These are phyloP conservation scores for Habroteleia sp. DNA, from an alignment of 2,888 invertebrate genomes.

Conservation along the genomic window DNA sequence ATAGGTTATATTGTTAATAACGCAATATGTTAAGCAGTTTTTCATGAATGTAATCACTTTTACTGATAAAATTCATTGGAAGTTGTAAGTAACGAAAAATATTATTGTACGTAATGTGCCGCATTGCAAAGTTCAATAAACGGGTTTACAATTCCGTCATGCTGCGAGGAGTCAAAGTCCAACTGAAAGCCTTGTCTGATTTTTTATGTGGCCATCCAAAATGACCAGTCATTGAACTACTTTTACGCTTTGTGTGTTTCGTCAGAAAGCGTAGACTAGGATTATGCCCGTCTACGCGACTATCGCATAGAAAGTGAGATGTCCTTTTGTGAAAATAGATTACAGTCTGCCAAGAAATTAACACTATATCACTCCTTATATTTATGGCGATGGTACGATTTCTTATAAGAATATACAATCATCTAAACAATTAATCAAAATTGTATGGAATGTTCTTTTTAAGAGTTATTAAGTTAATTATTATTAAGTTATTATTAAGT, in stretches of 20 bases:
- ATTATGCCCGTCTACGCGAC: constrained; percentile 3
- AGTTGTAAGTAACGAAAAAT: background rate
- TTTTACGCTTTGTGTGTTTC: constrained; percentile 9
- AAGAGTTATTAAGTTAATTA: too few relatives aligned
- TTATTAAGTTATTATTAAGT: too few relatives aligned
- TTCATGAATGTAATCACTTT: too few relatives aligned
- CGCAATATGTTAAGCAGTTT: too few relatives aligned
- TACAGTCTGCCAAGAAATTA: background rate
- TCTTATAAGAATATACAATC: constrained; percentile 15
- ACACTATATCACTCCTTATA: constrained; percentile 11
- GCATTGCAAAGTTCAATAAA: constrained; percentile 6
- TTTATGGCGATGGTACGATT: constrained; percentile 7
- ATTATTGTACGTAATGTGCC: constrained; percentile 1
- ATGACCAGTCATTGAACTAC: constrained; percentile 33
- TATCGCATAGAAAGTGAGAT: constrained; percentile 30
- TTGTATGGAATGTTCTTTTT: too few relatives aligned
- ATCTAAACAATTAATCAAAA: background rate
- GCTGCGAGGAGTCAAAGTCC: constrained; percentile 1
- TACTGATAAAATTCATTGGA: too few relatives aligned
- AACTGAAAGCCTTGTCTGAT: background rate
- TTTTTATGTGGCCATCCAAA: constrained; percentile 13
- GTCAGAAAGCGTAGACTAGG: constrained; percentile 5
- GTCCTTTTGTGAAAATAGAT: constrained; percentile 31
- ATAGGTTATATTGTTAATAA: too few relatives aligned
- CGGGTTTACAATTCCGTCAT: constrained; percentile 10